Evolutionary conservation across 2,113 vertebrate species (phyloP), one percentile per base, ranked within the genome.

Genomic region (Xiphias gladius): DNA sequence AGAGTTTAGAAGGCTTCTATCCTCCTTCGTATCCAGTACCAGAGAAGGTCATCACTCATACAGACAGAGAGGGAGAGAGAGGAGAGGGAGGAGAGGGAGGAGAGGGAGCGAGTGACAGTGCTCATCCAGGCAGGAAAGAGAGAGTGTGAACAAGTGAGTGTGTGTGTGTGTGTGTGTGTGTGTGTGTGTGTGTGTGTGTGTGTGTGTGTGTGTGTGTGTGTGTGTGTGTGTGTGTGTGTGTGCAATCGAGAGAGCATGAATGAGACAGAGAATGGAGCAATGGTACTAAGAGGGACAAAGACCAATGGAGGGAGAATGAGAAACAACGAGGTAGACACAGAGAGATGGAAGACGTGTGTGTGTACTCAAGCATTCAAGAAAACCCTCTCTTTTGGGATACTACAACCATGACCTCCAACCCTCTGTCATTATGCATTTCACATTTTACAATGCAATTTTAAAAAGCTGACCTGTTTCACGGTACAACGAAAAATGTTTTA

Each of bases 41-140:
- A 52, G 73, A 84, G 83, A 89, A 84, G 88, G 85, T 90, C 87
- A 92, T 92, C 88, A 91, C 72, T 93, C 88, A 92, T 77, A 76
- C 24, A 79, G 84, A 81, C 46, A 69, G 79, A 76, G 57, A 67
- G 79, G 66, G 83, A 37, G 64, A 32, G 48, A 58, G 61, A n/a
- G 58, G 16, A 28, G 24, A 57, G 52, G 0, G n/a, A 41, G 66
- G 83, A 37, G 64, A 32, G 48, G 52, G 61, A n/a, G 58, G 16
- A 28, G 24, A 57, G 52, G 0, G n/a, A 41, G 43, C 4, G 37
- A 41, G 46, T 13, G 37, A 62, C 43, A 7, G 80, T 50, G 79
- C 46, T 78, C 46, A 26, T 61, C 65, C 79, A 80, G 39, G 72
- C 82, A 83, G 81, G 70, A 77, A 41, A 41, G 75, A 68, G 57